These are phyloP conservation scores for Oryzaephilus surinamensis DNA, from an alignment of 1,140 invertebrate genomes.

Conservation along the genomic window DNA sequence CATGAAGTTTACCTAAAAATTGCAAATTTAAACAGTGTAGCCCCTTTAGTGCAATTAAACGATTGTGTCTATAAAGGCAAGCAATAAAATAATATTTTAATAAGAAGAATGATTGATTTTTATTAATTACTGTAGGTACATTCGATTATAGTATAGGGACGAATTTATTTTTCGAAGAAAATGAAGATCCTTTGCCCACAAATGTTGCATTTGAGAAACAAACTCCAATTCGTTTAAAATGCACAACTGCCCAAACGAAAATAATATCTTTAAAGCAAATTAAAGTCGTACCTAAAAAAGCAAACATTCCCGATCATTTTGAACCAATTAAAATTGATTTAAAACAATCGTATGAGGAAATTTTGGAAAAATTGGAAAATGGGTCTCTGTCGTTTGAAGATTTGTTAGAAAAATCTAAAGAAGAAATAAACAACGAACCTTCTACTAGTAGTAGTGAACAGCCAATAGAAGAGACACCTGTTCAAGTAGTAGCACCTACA, in stretches of 20 bases:
- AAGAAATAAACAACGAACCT: background rate
- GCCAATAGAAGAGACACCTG: background rate
- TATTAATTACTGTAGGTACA: conserved; percentile 20
- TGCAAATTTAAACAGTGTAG: conserved; percentile 12
- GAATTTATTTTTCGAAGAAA: conserved; percentile 22
- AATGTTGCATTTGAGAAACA: conserved; percentile 11
- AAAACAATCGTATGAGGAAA: conserved; percentile 18
- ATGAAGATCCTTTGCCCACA: conserved; percentile 2
- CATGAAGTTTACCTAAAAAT: conserved; percentile 16
- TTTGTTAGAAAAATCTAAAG: background rate
- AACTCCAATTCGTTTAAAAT: conserved; percentile 13
- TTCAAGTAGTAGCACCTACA: background rate
- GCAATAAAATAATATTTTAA: background rate
- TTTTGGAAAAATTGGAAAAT: conserved; percentile 20
- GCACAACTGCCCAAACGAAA: conserved; percentile 12
- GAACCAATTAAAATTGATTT: conserved; percentile 15
- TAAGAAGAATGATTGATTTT: background rate
- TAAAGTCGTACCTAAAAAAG: conserved; percentile 4
- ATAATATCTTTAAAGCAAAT: conserved; percentile 17
- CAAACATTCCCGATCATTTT: no score
- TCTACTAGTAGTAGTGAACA: background rate
- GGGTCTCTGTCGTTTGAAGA: conserved; percentile 17
- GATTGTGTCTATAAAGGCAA: conserved; percentile 21
- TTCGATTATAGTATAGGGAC: conserved; percentile 21
- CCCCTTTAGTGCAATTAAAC: conserved; percentile 21